Base-by-base conservation (phyloP, 2,113 vertebrate genomes). In the Strix aluco region DNA sequence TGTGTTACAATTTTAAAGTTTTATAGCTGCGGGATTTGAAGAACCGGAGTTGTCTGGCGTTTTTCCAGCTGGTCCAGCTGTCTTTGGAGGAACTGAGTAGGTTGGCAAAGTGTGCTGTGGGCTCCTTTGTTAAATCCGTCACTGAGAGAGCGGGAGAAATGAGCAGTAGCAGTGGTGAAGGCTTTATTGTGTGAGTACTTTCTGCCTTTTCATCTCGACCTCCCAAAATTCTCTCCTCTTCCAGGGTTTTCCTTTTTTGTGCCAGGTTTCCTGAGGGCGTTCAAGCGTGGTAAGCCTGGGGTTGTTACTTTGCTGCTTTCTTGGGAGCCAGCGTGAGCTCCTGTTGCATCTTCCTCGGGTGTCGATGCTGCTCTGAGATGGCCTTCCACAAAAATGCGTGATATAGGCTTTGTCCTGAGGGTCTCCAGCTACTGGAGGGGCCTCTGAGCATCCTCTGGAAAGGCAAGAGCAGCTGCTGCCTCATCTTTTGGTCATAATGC, bases 51-150 rank as follows among this genome's bases (percentile, higher is more conserved):
- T 69, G 32, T 57, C 65, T 94, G 93, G 73, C 4, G 0, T 75
- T 92, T 87, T 85, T 85, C 81, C 70, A 91, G 57, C 52, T 86
- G 49, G 65, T 88, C 36, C 90, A 92, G 67, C 86, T 96, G 72
- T 71, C 78, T 91, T 84, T 1, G 5, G 78, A 73, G 67, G 70
- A 88, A 36, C 81, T 34, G 66, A 59, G 66, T 42, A 88, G 55
- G 71, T 40, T 3, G 18, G 38, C n/a, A 25, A 75, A 82, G 38
- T 47, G 30, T 66, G 42, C 6, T 58, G 42, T 93, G 55, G 40
- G 47, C 47, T 88, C 51, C 52, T 95, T 86, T 92, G 86, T 94
- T 88, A 88, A 86, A 77, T 52, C 47, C 26, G n/a, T 88, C 67
- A 29, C 42, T 32, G 52, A 66, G 70, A 30, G 44, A 36, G n/a